phyloP scores from a whole-genome alignment of 2,888 invertebrate genomes.

The Cyclophora albipunctata region DNA sequence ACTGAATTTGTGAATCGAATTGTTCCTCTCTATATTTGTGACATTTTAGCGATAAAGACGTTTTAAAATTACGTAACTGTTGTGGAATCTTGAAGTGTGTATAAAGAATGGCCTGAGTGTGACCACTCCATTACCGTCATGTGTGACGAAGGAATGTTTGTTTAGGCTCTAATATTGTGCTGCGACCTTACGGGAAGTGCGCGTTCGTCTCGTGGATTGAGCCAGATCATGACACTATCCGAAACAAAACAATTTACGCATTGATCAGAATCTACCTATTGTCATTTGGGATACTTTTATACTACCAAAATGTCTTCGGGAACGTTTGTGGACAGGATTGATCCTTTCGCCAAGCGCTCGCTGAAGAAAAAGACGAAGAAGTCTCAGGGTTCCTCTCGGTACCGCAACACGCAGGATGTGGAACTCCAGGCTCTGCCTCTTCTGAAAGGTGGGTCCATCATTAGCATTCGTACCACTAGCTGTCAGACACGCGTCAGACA shows the following conservation, averaged over 20 bases:
- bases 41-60: slow-evolving; percentile 69
- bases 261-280: slow-evolving; percentile 68
- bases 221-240: slow-evolving; percentile 72
- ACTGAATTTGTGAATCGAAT: slow-evolving; percentile 70
- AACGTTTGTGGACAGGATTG: slow-evolving; percentile 99
- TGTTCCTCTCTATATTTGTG: slow-evolving; percentile 69
- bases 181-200: slow-evolving; percentile 65
- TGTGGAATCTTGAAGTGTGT: slow-evolving; percentile 74
- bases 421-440: slow-evolving; percentile 97
- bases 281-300: slow-evolving; percentile 71
- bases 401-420: slow-evolving; percentile 98
- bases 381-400: slow-evolving; percentile 98
- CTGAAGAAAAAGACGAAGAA: slow-evolving; percentile 98
- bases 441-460: slow-evolving; percentile 88
- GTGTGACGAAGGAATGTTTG: slow-evolving; percentile 75
- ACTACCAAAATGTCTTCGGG: slow-evolving; percentile 81
- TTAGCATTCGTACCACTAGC: slow-evolving; percentile 9
- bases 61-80: slow-evolving; percentile 75
- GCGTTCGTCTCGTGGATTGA: slow-evolving; percentile 65
- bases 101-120: slow-evolving; percentile 74
- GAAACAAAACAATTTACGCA: slow-evolving; percentile 69
- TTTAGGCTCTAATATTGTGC: slow-evolving; percentile 74
- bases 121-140: slow-evolving; percentile 74
- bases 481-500: slow-evolving; percentile 1
- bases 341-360: slow-evolving; percentile 98